Evolutionary conservation across 2,888 invertebrate genomes (phyloP), one percentile per base, ranked within the genome.

Genomic region (Microctonus brassicae): DNA sequence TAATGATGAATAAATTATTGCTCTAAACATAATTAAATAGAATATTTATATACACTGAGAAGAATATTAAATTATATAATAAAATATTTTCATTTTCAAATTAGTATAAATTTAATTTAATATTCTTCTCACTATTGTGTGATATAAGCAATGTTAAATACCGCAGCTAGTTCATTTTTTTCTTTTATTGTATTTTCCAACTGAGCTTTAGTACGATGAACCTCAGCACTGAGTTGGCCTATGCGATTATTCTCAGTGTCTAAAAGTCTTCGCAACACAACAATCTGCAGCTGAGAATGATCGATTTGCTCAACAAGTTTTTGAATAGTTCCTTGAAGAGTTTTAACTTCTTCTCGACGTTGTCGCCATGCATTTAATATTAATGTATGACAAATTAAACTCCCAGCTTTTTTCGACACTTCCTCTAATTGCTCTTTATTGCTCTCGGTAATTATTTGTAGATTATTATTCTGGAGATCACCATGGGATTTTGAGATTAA

Each of bases 161-260:
- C 87, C 77, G 69, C 74, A 69, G 73, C 88, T 47, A 90, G 78
- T 11, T 88, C 79, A 0, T 88, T 87, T 64, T 88, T 89, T 79
- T 90, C 90, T 29, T 84, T 78, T 53, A 87, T 87, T 77, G 87
- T 87, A 22, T 91, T 90, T 0, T 87, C 85, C 1, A 89, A 79
- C 66, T 89, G 87, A 57, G 85, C 85, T 80, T 89, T 90, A 24
- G 89, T 86, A 3, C 89, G 85, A 71, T 90, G 90, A 64, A 81
- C 69, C 77, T 91, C 90, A 0, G 80, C 78, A 80, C 88, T 89
- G 39, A 90, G 88, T 73, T 88, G 86, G 6, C 88, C 87, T 13
- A 90, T 89, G 73, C 91, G 90, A 4, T 82, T 85, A 78, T 90
- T 91, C 85, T 92, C 92, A 0, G 90, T 89, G 76, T 91, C 90